Evolutionary conservation across 1,140 invertebrate genomes (phyloP), one percentile per base, ranked within the genome.

Genomic region (Armadillidium nasatum): DNA sequence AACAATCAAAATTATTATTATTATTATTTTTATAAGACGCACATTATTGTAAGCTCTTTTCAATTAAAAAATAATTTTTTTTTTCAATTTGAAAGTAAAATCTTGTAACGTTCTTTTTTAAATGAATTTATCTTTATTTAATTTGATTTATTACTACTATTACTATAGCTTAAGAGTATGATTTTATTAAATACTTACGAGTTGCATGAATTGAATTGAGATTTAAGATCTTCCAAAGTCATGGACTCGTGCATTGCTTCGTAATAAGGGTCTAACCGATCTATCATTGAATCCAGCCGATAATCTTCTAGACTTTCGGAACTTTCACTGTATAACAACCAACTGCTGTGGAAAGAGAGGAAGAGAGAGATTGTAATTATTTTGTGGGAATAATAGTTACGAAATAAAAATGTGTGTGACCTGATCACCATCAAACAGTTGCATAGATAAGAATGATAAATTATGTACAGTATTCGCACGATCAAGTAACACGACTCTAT

Each of bases 161-260:
- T 15, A 44, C 13, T 23, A 19, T 43, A n/a, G n/a, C n/a, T n/a
- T n/a, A n/a, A n/a, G n/a, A n/a, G n/a, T n/a, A n/a, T n/a, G n/a
- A n/a, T n/a, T n/a, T 45, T 44, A n/a, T 43, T 3, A 33, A 23
- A 33, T 44, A 87, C 87, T 88, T 82, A 89, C 84, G 89, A 91
- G 83, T 91, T 92, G 83, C 91, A 92, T 71, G 90, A 91, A 82
- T 89, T 89, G 78, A 91, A 86, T 81, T 91, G 90, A 60, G 88
- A 87, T 71, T 90, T 87, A 74, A 92, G 84, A 82, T 91, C 90
- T 84, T 92, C 91, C 78, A 92, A 90, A 45, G 90, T 91, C 73
- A 92, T 83, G 19, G 50, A 60, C 11, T 19, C 19, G 4, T 60
- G 11, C 44, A 75, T 60, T 4, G 71, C 60, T 6, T 67, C 72